Percentiles rank a stretch among this genome's conserved stretches.
Conservation (phyloP, 2,888 invertebrate genomes). For the Leptopterna dolabrata region DNA sequence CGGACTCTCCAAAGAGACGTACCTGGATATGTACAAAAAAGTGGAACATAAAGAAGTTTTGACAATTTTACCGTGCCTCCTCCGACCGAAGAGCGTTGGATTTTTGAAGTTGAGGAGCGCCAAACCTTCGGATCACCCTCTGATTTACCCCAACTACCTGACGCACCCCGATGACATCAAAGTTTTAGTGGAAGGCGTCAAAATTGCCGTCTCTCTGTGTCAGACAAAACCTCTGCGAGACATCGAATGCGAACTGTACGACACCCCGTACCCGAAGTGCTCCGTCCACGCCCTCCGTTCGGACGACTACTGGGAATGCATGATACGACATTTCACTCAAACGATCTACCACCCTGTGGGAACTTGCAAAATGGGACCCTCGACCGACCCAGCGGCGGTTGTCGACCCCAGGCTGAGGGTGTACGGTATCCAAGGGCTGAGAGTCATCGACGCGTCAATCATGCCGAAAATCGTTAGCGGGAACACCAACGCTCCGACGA, state of each 20-base stretch:
- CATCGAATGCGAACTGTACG: slow-evolving; percentile 81
- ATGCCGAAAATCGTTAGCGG: slow-evolving; percentile 91
- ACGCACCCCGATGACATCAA: slow-evolving; percentile 82
- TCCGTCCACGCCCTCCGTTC: slow-evolving; percentile 76
- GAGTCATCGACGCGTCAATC: slow-evolving; percentile 88
- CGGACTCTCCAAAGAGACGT: slow-evolving; percentile 16
- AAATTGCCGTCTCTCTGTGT: slow-evolving; percentile 55
- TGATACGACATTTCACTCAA: slow-evolving; percentile 81
- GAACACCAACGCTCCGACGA: slow-evolving; percentile 89
- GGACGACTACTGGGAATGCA: slow-evolving; percentile 88
- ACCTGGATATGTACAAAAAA: slow-evolving; percentile 26
- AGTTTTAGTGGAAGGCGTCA: slow-evolving; percentile 80
- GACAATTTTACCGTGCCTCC: slow-evolving; percentile 34
- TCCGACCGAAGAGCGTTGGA: slow-evolving; percentile 66
- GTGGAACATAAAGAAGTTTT: slow-evolving; percentile 23
- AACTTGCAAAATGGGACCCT: slow-evolving; percentile 89
- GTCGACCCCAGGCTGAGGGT: slow-evolving; percentile 83
- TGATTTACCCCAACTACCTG: slow-evolving; percentile 71
- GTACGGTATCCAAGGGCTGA: slow-evolving; percentile 80
- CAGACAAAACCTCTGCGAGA: slow-evolving; percentile 77
- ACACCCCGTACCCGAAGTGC: slow-evolving; percentile 82
- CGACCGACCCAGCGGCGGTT: slow-evolving; percentile 81
- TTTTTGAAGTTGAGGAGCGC: slow-evolving; percentile 66
- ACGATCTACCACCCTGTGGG: slow-evolving; percentile 91
- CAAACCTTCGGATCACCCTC: slow-evolving; percentile 69